Evolutionary conservation across 1,140 invertebrate genomes (phyloP).

Genomic region (Streblospio benedicti): DNA sequence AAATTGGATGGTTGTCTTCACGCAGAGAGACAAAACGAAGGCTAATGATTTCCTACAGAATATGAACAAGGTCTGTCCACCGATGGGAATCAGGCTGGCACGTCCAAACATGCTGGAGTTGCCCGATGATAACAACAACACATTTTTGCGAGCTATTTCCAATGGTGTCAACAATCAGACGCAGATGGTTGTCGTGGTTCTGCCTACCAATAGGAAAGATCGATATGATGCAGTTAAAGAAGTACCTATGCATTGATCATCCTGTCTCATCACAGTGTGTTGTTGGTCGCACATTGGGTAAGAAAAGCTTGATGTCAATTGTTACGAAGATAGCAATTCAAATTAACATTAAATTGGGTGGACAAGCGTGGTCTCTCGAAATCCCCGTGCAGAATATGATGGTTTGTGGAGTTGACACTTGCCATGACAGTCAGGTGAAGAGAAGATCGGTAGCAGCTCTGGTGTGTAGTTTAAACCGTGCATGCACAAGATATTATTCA

Average conservation of each 20-base stretch:
- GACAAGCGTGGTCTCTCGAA: constrained; percentile 8
- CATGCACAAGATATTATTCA: constrained; percentile 6
- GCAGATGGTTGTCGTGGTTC: constrained; percentile 35
- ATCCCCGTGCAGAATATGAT: constrained; percentile 15
- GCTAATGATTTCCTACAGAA: constrained; percentile 57
- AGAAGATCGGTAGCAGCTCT: constrained; percentile 7
- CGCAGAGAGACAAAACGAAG: constrained; percentile 53
- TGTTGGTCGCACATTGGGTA: constrained; percentile 51
- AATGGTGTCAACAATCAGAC: constrained; percentile 22
- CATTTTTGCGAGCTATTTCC: constrained; percentile 27
- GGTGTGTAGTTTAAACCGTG: background rate
- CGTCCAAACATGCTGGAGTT: constrained; percentile 45
- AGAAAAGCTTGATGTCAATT: constrained; percentile 47
- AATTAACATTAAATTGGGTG: constrained; percentile 15
- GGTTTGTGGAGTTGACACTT: constrained; percentile 13
- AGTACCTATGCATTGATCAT: constrained; percentile 69
- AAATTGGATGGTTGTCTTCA: constrained; percentile 63
- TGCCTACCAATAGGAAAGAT: constrained; percentile 57
- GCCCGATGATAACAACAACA: constrained; percentile 30
- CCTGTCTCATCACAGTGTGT: constrained; percentile 65
- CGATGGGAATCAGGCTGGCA: constrained; percentile 60
- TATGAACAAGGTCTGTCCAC: constrained; percentile 51
- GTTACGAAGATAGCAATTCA: constrained; percentile 17
- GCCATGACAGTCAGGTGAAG: constrained; percentile 5
- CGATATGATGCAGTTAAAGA: constrained; percentile 81